phyloP scores from a whole-genome alignment of 2,888 invertebrate species.

The Vandiemenella viatica region DNA sequence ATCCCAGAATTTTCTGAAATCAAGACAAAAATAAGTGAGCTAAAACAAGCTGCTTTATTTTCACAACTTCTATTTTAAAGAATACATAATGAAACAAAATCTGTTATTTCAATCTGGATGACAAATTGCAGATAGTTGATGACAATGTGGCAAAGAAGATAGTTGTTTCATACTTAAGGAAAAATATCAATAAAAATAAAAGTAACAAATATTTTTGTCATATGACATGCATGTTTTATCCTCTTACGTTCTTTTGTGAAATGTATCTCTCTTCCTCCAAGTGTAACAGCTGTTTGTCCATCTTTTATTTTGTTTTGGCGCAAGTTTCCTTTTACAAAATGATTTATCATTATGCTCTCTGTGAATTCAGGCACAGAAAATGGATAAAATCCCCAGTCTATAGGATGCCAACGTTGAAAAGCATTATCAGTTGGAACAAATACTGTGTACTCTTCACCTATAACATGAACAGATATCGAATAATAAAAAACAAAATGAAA shows the following conservation, averaged over 20 bases:
- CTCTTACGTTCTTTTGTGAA: conserved; percentile 43
- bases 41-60: not conserved
- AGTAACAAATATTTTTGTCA: too few relatives aligned
- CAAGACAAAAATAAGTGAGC: not conserved
- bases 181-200: too few relatives aligned
- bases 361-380: conserved; percentile 50
- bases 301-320: conserved; percentile 39
- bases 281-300: conserved; percentile 36
- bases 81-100: too few relatives aligned
- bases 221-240: too few relatives aligned
- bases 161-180: too few relatives aligned
- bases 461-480: conserved; percentile 4
- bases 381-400: conserved; percentile 54
- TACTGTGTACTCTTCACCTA: conserved; percentile 42
- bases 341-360: conserved; percentile 42
- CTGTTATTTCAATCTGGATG: too few relatives aligned
- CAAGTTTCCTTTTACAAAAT: conserved; percentile 40
- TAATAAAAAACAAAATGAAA: not conserved
- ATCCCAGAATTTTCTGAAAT: conserved; percentile 19
- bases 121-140: too few relatives aligned
- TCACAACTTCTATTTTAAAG: not conserved
- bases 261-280: conserved; percentile 40
- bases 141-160: too few relatives aligned
- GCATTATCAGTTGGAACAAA: conserved; percentile 48
- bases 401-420: conserved; percentile 51